Conservation (phyloP, 2,797 vertebrate species). For the Parotocinclus haroldoi region DNA sequence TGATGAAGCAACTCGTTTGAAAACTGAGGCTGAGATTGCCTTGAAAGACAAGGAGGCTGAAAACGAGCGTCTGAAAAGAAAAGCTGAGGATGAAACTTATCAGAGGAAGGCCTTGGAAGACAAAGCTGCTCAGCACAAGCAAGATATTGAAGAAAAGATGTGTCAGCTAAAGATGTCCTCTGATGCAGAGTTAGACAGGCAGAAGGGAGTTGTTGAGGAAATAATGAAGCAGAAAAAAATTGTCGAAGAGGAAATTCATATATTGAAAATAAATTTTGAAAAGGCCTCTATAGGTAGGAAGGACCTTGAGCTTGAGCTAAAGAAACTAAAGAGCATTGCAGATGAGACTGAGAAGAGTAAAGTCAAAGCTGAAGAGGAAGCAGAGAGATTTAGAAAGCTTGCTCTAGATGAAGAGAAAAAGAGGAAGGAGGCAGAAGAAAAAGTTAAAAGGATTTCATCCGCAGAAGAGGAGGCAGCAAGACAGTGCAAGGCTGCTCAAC, state of each 20-base stretch:
- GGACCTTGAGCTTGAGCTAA: constrained; percentile 85
- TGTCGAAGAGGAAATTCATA: constrained; percentile 91
- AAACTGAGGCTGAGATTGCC: constrained; percentile 87
- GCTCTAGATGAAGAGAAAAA: constrained; percentile 84
- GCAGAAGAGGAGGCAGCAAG: constrained; percentile 87
- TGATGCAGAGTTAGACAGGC: constrained; percentile 79
- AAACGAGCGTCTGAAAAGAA: constrained; percentile 86
- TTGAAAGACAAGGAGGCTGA: constrained; percentile 94
- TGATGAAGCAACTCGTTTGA: constrained; percentile 83
- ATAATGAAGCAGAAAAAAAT: constrained; percentile 84
- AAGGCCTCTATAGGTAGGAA: constrained; percentile 82
- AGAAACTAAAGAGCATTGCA: constrained; percentile 78
- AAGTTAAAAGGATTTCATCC: constrained; percentile 81
- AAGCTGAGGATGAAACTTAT: constrained; percentile 92
- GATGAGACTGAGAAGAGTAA: constrained; percentile 86
- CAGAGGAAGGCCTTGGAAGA: constrained; percentile 91
- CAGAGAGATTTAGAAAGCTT: constrained; percentile 79
- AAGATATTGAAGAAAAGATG: constrained; percentile 90
- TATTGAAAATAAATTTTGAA: constrained; percentile 86
- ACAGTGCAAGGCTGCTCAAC: constrained; percentile 82
- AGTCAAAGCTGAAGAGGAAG: constrained; percentile 83
- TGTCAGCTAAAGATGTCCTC: constrained; percentile 82
- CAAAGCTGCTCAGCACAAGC: constrained; percentile 88
- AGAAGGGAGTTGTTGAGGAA: constrained; percentile 87
- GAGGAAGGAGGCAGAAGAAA: constrained; percentile 87